Percentiles rank a stretch among this genome's conserved stretches.
Conservation (phyloP, 2,888 invertebrate genomes). For the Pimpla rufipes region DNA sequence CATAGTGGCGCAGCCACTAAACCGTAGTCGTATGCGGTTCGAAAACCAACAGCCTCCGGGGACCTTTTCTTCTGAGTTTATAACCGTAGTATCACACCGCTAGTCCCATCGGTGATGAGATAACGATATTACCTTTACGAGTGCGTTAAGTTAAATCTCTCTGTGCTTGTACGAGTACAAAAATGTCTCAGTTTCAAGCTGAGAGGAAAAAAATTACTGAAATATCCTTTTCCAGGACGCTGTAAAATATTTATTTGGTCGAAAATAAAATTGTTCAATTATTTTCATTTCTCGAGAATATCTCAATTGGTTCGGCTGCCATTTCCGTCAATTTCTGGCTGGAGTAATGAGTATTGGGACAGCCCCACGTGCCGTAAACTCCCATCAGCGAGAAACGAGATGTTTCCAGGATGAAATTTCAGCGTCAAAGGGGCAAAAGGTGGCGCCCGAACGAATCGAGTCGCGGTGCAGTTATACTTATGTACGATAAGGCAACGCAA, state of each 20-base stretch:
- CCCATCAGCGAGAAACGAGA: slow-evolving; percentile 19
- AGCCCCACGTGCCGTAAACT: not conserved
- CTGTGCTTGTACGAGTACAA: too few relatives aligned
- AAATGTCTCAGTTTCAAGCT: too few relatives aligned
- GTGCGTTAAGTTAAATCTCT: not conserved
- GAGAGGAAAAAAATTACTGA: too few relatives aligned
- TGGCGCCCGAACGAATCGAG: not conserved
- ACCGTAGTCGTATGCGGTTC: not conserved
- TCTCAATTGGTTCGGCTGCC: too few relatives aligned
- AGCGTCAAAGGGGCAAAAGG: not conserved
- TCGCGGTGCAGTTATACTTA: not conserved
- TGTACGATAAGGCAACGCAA: slow-evolving; percentile 25
- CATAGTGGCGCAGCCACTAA: not conserved
- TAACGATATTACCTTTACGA: not conserved
- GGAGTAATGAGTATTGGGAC: not conserved
- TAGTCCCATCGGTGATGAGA: not conserved
- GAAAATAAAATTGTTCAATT: too few relatives aligned
- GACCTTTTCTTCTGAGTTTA: not conserved
- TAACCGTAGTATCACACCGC: not conserved
- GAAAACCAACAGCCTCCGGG: not conserved
- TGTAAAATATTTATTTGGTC: too few relatives aligned
- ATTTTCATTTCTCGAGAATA: too few relatives aligned
- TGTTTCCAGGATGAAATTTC: slow-evolving; percentile 24
- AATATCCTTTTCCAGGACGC: too few relatives aligned
- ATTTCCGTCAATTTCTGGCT: not conserved